Conservation (phyloP, 2,113 vertebrate species). For the Puntigrus tetrazona region DNA sequence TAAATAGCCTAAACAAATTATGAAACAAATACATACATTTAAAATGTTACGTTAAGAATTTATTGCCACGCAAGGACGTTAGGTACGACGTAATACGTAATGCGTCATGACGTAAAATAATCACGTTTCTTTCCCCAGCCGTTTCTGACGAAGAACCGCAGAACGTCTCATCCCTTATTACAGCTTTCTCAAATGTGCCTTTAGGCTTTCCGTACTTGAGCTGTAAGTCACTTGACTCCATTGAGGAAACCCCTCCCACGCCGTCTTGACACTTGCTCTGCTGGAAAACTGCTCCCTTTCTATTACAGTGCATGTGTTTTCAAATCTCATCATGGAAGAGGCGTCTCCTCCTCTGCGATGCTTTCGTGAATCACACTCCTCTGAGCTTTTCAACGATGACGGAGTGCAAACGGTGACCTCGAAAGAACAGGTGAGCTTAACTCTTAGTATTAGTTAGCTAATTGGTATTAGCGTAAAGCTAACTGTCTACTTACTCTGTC, state of each 20-base stretch:
- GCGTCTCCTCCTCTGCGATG: constrained; percentile 65
- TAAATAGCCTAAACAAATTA: no score
- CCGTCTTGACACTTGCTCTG: constrained; percentile 1
- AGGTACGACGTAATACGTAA: background rate
- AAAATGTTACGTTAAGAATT: background rate
- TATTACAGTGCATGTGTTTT: constrained; percentile 13
- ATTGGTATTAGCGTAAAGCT: constrained; percentile 7
- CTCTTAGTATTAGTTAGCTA: constrained; percentile 19
- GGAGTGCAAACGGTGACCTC: constrained; percentile 75
- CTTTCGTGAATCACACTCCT: constrained; percentile 66
- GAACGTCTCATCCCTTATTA: background rate
- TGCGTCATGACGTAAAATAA: background rate
- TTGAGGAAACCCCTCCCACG: constrained; percentile 12
- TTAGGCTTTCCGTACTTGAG: constrained; percentile 15
- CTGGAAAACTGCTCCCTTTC: background rate
- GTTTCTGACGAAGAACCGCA: no score
- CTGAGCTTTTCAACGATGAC: constrained; percentile 73
- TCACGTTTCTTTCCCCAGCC: background rate
- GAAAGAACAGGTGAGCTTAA: constrained; percentile 73
- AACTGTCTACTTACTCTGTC: background rate
- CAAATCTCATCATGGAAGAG: constrained; percentile 63
- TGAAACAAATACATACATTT: background rate
- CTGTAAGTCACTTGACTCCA: constrained; percentile 13
- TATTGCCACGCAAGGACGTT: background rate
- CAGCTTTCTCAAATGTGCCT: background rate